phyloP scores from a whole-genome alignment of 2,113 vertebrate genomes.

The Thunnus maccoyii region DNA sequence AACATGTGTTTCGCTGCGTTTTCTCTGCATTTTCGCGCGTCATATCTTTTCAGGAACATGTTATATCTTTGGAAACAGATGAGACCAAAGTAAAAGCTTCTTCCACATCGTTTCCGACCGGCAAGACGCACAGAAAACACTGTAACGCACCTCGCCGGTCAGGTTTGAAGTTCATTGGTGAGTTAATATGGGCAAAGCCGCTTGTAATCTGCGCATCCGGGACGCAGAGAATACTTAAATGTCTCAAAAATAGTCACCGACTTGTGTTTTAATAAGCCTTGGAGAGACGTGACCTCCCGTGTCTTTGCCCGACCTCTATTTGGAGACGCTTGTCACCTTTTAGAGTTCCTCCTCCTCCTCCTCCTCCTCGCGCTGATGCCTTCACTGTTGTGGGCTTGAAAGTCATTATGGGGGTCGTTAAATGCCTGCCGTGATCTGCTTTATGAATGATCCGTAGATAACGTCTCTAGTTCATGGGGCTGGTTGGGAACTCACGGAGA shows the following conservation, averaged over 20 bases:
- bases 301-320: constrained; percentile 68
- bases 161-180: constrained; percentile 42
- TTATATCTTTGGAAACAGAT: constrained; percentile 5
- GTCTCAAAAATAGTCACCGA: constrained; percentile 30
- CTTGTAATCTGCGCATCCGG: not conserved
- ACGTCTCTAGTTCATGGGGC: constrained; percentile 14
- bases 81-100: not conserved
- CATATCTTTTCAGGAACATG: constrained; percentile 8
- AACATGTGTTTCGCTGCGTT: not conserved
- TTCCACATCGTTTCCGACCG: not conserved
- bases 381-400: constrained; percentile 31
- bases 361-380: constrained; percentile 27
- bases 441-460: constrained; percentile 61
- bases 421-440: constrained; percentile 46
- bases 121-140: constrained; percentile 17
- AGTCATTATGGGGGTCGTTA: constrained; percentile 54
- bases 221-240: not conserved
- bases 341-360: constrained; percentile 34
- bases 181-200: constrained; percentile 13
- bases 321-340: constrained; percentile 56
- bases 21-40: not conserved
- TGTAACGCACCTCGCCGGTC: constrained; percentile 10
- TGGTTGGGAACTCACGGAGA: constrained; percentile 43
- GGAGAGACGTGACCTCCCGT: constrained; percentile 66
- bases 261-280: constrained; percentile 52